These are phyloP conservation scores for Tenthredo livida DNA, from an alignment of 2,888 invertebrate species.

Conservation along the genomic window DNA sequence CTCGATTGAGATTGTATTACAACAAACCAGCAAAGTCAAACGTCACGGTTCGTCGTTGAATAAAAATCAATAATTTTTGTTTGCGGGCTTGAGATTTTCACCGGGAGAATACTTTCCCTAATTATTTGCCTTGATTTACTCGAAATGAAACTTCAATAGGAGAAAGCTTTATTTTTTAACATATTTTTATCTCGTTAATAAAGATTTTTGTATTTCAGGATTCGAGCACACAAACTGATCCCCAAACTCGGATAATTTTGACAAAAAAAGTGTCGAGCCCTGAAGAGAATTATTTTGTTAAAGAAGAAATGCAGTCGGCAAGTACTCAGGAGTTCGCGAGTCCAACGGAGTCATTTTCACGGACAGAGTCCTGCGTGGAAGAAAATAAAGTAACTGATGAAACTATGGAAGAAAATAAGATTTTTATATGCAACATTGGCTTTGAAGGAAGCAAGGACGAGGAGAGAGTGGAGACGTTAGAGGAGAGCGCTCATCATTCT, in stretches of 20 bases:
- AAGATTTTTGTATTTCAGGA: constrained; percentile 66
- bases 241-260: constrained; percentile 66
- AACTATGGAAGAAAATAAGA: constrained; percentile 65
- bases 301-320: constrained; percentile 68
- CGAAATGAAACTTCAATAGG: not conserved
- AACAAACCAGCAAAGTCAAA: constrained; percentile 71
- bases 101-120: not conserved
- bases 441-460: constrained; percentile 60
- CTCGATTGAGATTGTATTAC: constrained; percentile 72
- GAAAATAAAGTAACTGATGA: constrained; percentile 61
- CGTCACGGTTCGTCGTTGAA: constrained; percentile 63
- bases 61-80: not conserved
- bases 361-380: constrained; percentile 60
- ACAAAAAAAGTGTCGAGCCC: constrained; percentile 64
- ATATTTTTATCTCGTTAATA: constrained; percentile 4
- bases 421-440: constrained; percentile 65
- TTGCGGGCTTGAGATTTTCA: not conserved
- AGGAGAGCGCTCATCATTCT: constrained; percentile 60
- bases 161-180: constrained; percentile 23
- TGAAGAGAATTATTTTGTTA: constrained; percentile 70
- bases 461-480: constrained; percentile 55
- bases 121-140: not conserved
- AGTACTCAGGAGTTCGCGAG: constrained; percentile 45
- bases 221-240: constrained; percentile 73
- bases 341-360: constrained; percentile 66